phyloP scores from a whole-genome alignment of 35 echinoderm and acorn worm species.

The Heliocidaris erythrogramma region DNA sequence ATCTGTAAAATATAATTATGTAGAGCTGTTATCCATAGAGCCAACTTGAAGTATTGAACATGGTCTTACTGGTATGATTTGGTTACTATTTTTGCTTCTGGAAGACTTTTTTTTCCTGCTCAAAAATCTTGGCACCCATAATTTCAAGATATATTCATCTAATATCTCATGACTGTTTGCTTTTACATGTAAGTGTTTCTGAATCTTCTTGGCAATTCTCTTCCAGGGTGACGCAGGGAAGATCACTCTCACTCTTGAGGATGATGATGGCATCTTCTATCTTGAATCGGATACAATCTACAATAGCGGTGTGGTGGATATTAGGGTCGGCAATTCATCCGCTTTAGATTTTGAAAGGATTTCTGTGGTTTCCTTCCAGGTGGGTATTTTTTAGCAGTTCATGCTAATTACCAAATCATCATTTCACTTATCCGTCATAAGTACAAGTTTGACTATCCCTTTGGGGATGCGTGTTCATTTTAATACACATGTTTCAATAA shows the following conservation, averaged over 20 bases:
- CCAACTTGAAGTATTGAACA: too few species aligned
- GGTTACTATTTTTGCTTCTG: too few species aligned
- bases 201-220: not conserved
- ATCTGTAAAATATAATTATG: too few species aligned
- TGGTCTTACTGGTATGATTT: too few species aligned
- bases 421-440: too few species aligned
- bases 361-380: not conserved
- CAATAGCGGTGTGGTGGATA: constrained; percentile 14
- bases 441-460: too few species aligned
- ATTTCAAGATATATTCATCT: too few species aligned
- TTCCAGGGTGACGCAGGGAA: not conserved
- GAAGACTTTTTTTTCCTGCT: too few species aligned
- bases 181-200: not conserved
- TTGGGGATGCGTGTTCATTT: too few species aligned
- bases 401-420: not conserved
- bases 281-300: not conserved
- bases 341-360: constrained; percentile 4
- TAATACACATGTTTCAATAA: too few species aligned
- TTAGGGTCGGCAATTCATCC: constrained; percentile 13
- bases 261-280: not conserved
- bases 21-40: too few species aligned
- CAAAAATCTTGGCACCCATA: too few species aligned
- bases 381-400: not conserved
- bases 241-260: not conserved
- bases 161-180: not conserved